Evolutionary conservation across 2,797 vertebrate genomes (phyloP).

Genomic region (Chaenodraco wilsoni): DNA sequence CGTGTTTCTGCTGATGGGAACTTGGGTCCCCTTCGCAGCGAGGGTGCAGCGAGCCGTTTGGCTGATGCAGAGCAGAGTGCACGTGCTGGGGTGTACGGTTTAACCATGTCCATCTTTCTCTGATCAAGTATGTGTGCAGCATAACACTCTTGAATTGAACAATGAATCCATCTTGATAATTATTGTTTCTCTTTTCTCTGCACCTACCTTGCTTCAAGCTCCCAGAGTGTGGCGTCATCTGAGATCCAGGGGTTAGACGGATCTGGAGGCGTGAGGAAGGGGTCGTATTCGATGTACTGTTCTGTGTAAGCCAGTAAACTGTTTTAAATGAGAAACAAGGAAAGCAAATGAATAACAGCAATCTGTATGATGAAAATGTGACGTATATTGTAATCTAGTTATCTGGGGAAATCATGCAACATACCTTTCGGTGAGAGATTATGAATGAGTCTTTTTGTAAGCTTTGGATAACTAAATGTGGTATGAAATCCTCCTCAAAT

Average conservation of each 20-base stretch:
- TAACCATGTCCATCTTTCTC: neutral
- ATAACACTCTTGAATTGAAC: neutral
- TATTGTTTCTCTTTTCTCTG: neutral
- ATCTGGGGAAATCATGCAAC: neutral
- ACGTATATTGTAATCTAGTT: neutral
- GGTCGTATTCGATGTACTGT: slow-evolving; percentile 98
- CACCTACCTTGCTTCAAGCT: slow-evolving; percentile 91
- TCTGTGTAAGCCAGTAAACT: slow-evolving; percentile 95
- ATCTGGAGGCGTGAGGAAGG: slow-evolving; percentile 92
- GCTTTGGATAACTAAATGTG: neutral
- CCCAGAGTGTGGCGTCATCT: slow-evolving; percentile 94
- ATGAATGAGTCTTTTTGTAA: neutral
- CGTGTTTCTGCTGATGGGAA: no score
- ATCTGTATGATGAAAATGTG: neutral
- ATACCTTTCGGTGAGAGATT: neutral
- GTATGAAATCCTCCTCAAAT: slow-evolving; percentile 6
- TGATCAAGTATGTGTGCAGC: neutral
- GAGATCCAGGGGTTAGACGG: slow-evolving; percentile 96
- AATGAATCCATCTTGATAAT: neutral
- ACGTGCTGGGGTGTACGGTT: no score
- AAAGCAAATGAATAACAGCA: neutral
- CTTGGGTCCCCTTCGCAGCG: no score
- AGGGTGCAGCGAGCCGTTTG: no score
- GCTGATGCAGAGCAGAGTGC: no score
- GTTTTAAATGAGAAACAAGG: slow-evolving; percentile 42